Evolutionary conservation across 2,113 vertebrate genomes (phyloP).

Genomic region (Rhipidura dahli): DNA sequence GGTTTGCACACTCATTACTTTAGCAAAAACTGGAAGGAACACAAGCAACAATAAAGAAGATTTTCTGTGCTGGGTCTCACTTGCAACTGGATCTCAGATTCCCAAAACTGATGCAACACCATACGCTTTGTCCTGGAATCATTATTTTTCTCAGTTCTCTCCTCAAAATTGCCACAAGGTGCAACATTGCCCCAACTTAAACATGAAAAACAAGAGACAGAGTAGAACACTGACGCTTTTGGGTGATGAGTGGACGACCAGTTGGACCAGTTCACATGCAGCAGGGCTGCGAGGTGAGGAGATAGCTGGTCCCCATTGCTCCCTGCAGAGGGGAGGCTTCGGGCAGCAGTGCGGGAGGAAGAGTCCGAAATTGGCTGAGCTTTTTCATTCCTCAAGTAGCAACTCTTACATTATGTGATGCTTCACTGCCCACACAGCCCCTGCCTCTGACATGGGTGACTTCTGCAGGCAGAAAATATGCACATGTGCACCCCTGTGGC

Average conservation of each 20-base stretch:
- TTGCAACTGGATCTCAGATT: not conserved
- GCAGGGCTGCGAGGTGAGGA: not conserved
- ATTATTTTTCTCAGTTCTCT: not conserved
- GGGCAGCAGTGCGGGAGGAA: not conserved
- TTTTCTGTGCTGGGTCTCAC: not conserved
- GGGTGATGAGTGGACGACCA: not conserved
- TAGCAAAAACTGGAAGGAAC: not conserved
- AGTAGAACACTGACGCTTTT: not conserved
- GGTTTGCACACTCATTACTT: not conserved
- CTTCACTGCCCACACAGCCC: not conserved
- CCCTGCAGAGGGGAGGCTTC: rapidly evolving
- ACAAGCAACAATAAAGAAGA: not conserved
- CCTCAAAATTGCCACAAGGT: not conserved
- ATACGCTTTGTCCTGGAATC: not conserved
- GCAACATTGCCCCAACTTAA: not conserved
- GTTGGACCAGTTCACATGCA: not conserved
- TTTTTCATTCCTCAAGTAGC: not conserved
- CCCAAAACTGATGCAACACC: not conserved
- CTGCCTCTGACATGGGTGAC: not conserved
- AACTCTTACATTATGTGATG: not conserved
- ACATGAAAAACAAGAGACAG: not conserved
- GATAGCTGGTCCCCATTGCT: not conserved
- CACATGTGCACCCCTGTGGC: not conserved
- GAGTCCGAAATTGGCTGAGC: not conserved
- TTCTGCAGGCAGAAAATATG: not conserved